Conservation (phyloP, 1,140 invertebrate genomes). For the Drosophila sechellia region DNA sequence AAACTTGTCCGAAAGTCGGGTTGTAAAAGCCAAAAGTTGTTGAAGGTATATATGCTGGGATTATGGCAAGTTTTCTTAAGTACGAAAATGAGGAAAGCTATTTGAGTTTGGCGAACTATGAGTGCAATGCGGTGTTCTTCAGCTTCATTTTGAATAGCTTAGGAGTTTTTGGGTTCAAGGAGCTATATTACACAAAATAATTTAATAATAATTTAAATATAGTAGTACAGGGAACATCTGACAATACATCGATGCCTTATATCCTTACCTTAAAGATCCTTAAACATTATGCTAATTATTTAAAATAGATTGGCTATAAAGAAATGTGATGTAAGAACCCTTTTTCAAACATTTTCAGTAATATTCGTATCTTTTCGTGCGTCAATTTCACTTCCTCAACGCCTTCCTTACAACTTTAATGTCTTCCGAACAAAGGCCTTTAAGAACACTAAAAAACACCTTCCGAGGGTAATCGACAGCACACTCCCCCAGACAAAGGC, state of each 20-base stretch:
- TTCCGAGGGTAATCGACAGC: constrained; percentile 40
- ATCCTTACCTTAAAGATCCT: too few species aligned
- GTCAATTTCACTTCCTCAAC: not conserved
- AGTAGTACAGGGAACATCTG: too few species aligned
- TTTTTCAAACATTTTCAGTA: not conserved
- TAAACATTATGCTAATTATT: too few species aligned
- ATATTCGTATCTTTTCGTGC: not conserved
- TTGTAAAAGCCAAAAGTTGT: constrained; percentile 54
- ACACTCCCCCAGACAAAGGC: constrained; percentile 37
- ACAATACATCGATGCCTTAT: too few species aligned
- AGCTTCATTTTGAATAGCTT: not conserved
- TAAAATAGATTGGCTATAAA: not conserved
- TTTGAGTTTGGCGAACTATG: constrained; percentile 28
- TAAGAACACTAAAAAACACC: constrained; percentile 42
- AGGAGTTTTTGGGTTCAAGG: not conserved
- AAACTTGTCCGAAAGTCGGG: constrained; percentile 54
- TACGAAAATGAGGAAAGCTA: constrained; percentile 35
- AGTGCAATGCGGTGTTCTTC: constrained; percentile 13
- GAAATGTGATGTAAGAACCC: not conserved
- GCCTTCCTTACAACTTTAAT: constrained; percentile 22
- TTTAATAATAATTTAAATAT: too few species aligned
- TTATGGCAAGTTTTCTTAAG: constrained; percentile 26
- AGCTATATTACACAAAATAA: too few species aligned
- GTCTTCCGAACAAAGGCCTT: constrained; percentile 13
- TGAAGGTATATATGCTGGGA: constrained; percentile 8